Base-by-base conservation (phyloP, 1,140 invertebrate species). In the Pollicipes pollicipes region DNA sequence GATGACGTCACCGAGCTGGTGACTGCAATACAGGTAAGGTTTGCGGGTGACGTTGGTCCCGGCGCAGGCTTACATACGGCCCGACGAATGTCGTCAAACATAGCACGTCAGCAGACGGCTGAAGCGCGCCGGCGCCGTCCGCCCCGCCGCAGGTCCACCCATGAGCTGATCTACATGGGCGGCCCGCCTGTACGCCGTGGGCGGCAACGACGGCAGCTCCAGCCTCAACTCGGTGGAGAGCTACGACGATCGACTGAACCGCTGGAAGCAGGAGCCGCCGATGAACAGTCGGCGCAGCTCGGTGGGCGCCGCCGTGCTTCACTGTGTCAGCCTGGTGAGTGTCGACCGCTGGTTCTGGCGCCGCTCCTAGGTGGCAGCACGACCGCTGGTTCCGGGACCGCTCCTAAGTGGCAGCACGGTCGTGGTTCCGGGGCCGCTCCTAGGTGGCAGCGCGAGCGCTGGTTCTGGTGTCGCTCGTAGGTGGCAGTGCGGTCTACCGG, bases 211-310 rank as follows among this genome's bases (percentile, higher is more conserved):
- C 77, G 86, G 87, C 21, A 86, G 83, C 70, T 87, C 86, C 2
- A 86, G 85, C 72, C 78, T 88, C 3, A 88, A 87, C 76, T 85
- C 86, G 3, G 85, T 88, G n/a, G 87, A 88, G 32, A 71, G 77
- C 64, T 88, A 86, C 72, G 86, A 88, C 74, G 79, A 83, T 0
- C 80, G 82, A 29, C 75, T 81, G 3, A 88, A 88, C 75, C 87
- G 87, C 76, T 88, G 87, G 87, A 80, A 80, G 3, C 77, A 85
- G 64, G 82, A 87, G 8, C 84, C 83, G 67, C 82, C 86, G 3
- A 88, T 88, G 63, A 21, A 4, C 10, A 16, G 63, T n/a, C 63
- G 63, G 24, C 21, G 63, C 21, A 64, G 63, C 63, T 78, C 35
- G 64, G 73, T 88, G 0, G 85, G 85, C 30, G 84, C 83, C 10